Evolutionary conservation across 2,888 invertebrate genomes (phyloP), one percentile per base, ranked within the genome.

Genomic region (Nemurella pictetii): DNA sequence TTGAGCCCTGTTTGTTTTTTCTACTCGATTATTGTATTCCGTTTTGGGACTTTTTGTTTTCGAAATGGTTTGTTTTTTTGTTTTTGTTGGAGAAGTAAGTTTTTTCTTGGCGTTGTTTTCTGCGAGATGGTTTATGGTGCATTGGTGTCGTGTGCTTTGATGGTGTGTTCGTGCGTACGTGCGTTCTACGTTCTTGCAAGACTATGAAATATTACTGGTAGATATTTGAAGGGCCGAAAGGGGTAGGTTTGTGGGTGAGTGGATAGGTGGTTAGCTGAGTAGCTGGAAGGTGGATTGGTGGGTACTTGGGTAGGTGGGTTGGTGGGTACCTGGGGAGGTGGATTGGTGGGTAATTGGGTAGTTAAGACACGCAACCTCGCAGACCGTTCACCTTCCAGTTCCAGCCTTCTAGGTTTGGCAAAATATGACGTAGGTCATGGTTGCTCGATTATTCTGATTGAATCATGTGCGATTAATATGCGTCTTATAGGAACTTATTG

Each of bases 1-100:
- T 81, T 81, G 2, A 25, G 36, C 27, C 72, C 20, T 82, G 82
- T 82, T 82, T 82, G 82, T 55, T 82, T 81, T 82, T 78, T 12
- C 55, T 82, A 72, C n/a, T 72, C n/a, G 28, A 82, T 82, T 82
- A 20, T 82, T 82, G 72, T 82, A 82, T 55, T 72, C 82, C 25
- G 55, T 82, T 82, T 55, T 36, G 72, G 82, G 82, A 25, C 7
- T 80, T 80, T 80, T 26, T 35, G 30, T 32, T 80, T 30, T 78
- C 28, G 0, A n/a, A 29, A 25, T 30, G 30, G 30, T 78, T 82
- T 82, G 55, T 82, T 82, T 72, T 82, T 82, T 27, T 82, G 9
- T 82, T 72, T 82, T 82, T 72, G 55, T 72, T 82, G 2, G n/a
- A 55, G 55, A 72, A 72, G 2, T 7, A 7, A 36, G 55, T 82